Conservation (phyloP, 1,140 invertebrate genomes). For the Drusus annulatus region DNA sequence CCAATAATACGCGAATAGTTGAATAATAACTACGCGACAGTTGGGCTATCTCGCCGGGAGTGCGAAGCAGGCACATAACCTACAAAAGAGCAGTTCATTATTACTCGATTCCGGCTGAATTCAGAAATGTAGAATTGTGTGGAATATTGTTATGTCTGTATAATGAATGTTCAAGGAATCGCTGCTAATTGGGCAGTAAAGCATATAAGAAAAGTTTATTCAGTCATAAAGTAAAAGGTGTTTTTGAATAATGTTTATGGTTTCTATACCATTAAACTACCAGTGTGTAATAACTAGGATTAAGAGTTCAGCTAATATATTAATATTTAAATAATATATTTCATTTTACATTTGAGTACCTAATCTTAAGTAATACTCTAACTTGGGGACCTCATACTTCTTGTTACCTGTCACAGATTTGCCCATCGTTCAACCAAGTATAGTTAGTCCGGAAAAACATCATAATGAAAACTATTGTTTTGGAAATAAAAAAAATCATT, state of each 20-base stretch:
- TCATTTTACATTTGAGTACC: slow-evolving; percentile 20
- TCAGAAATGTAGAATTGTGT: no score
- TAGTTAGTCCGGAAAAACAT: slow-evolving; percentile 3
- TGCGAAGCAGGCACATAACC: no score
- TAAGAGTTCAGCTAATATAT: slow-evolving; percentile 40
- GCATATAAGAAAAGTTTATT: slow-evolving; percentile 8
- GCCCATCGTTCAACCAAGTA: slow-evolving; percentile 20
- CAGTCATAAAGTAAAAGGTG: neutral
- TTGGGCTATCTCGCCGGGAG: no score
- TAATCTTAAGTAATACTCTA: slow-evolving; percentile 26
- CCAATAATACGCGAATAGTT: no score
- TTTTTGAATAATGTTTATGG: slow-evolving; percentile 1
- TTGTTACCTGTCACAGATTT: slow-evolving; percentile 19
- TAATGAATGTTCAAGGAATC: slow-evolving; percentile 12
- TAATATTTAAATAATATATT: neutral
- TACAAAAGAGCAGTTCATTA: no score
- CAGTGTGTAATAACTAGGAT: slow-evolving; percentile 34
- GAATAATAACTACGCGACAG: no score
- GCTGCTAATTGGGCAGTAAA: neutral
- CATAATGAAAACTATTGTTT: slow-evolving; percentile 39
- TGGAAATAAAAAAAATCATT: slow-evolving; percentile 48
- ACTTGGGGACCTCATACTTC: neutral
- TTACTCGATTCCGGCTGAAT: no score
- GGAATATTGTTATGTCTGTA: neutral
- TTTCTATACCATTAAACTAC: slow-evolving; percentile 32